phyloP scores from a whole-genome alignment of 1,140 invertebrate genomes.

The Tetramorium simillimum region DNA sequence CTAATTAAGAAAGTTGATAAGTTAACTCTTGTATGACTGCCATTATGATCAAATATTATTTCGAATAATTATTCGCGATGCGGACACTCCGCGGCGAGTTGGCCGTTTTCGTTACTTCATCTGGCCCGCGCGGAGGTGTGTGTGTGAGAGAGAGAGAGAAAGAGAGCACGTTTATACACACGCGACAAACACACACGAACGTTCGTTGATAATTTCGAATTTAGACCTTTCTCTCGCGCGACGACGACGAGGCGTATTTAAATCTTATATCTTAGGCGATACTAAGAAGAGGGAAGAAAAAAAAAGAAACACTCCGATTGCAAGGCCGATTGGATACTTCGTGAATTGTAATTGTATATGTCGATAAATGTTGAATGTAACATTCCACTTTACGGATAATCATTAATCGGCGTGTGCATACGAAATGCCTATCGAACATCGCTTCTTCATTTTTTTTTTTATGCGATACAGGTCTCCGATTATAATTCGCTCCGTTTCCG shows the following conservation, averaged over 20 bases:
- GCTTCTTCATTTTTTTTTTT: neutral
- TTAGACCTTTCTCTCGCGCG: neutral
- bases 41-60: slow-evolving; percentile 71
- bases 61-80: slow-evolving; percentile 46
- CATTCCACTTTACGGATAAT: slow-evolving; percentile 59
- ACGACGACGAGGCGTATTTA: neutral
- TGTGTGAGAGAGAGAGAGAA: neutral
- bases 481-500: slow-evolving; percentile 11
- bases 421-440: slow-evolving; percentile 27
- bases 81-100: neutral
- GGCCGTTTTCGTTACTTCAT: slow-evolving; percentile 36
- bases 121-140: neutral
- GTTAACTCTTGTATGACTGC: slow-evolving; percentile 70
- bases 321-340: slow-evolving; percentile 31
- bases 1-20: slow-evolving; percentile 64
- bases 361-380: slow-evolving; percentile 62
- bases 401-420: slow-evolving; percentile 37
- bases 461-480: neutral
- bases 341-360: slow-evolving; percentile 46
- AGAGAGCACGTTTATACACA: slow-evolving; percentile 8
- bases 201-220: slow-evolving; percentile 32
- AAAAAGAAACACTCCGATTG: slow-evolving; percentile 5
- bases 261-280: slow-evolving; percentile 21
- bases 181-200: neutral
- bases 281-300: neutral